These are phyloP conservation scores for Drosophila kuntzei DNA, from an alignment of 2,888 invertebrate species.

Conservation along the genomic window DNA sequence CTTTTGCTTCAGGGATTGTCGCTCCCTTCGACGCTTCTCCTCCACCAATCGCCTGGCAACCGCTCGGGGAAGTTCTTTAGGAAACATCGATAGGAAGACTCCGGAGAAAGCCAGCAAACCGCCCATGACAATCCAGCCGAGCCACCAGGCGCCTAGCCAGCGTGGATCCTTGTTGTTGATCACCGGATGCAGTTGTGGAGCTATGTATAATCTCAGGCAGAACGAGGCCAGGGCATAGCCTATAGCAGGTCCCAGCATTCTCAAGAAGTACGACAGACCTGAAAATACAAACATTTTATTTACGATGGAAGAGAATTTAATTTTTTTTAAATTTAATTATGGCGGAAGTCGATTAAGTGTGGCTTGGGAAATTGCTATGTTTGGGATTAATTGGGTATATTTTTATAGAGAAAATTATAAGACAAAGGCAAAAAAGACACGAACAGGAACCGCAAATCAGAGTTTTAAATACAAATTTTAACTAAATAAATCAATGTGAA, in stretches of 20 bases:
- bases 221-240: conserved; percentile 89
- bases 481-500: too few species aligned
- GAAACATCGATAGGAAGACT: conserved; percentile 88
- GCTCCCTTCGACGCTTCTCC: conserved; percentile 76
- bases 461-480: too few species aligned
- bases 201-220: conserved; percentile 89
- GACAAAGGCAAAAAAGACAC: too few species aligned
- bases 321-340: too few species aligned
- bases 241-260: conserved; percentile 90
- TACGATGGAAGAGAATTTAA: too few species aligned
- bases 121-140: conserved; percentile 90
- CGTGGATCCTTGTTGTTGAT: conserved; percentile 89
- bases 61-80: conserved; percentile 89
- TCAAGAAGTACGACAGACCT: conserved; percentile 89
- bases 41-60: conserved; percentile 87
- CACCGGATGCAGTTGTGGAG: conserved; percentile 88
- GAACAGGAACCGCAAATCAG: too few species aligned
- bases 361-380: too few species aligned
- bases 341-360: too few species aligned
- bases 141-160: conserved; percentile 95
- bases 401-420: too few species aligned
- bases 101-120: conserved; percentile 87
- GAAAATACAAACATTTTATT: background rate
- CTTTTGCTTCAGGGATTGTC: conserved; percentile 51
- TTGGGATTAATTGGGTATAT: too few species aligned